phyloP scores from a whole-genome alignment of 2,113 vertebrate genomes.

The Phaethornis superciliosus region DNA sequence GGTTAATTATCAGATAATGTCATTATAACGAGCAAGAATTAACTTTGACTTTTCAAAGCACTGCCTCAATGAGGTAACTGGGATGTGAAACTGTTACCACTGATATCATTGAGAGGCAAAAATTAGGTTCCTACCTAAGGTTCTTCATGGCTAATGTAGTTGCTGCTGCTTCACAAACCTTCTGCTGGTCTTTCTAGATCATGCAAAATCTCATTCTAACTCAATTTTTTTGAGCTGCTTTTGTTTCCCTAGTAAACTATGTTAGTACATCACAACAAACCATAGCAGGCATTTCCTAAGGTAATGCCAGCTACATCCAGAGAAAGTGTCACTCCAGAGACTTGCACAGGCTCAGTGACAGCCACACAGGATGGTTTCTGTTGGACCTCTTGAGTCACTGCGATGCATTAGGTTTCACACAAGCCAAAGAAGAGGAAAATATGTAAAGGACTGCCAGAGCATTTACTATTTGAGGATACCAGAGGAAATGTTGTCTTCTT shows the following conservation, averaged over 20 bases:
- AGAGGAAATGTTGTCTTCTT: not conserved
- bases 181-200: not conserved
- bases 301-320: not conserved
- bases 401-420: not conserved
- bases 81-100: not conserved
- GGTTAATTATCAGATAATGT: not conserved
- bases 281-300: not conserved
- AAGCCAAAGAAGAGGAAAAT: not conserved
- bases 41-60: not conserved
- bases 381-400: not conserved
- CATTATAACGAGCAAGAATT: not conserved
- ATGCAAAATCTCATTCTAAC: not conserved
- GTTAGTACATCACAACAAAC: not conserved
- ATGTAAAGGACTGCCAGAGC: not conserved
- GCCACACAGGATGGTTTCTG: not conserved
- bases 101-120: not conserved
- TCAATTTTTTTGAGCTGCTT: not conserved
- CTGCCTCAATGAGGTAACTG: not conserved
- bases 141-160: not conserved
- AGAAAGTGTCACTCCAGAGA: not conserved
- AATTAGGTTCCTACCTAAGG: not conserved
- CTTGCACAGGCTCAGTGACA: not conserved
- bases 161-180: not conserved
- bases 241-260: not conserved
- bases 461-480: not conserved